phyloP scores from a whole-genome alignment of 1,140 invertebrate species.

The Scaptomyza montana region DNA sequence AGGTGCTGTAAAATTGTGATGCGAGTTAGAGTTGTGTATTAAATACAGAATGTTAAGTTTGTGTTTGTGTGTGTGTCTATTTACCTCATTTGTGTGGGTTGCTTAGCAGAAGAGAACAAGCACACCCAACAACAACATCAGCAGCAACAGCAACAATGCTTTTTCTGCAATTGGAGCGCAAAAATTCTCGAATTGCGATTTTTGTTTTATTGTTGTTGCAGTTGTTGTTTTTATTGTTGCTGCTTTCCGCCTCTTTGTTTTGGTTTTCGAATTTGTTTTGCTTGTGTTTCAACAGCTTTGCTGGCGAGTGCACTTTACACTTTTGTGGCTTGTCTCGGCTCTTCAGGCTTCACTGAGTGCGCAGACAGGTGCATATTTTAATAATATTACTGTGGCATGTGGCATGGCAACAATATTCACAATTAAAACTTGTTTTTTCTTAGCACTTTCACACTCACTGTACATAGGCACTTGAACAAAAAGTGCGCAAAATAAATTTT shows the following conservation, averaged over 20 bases:
- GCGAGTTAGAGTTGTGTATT: background rate
- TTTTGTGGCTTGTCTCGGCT: slow-evolving; percentile 70
- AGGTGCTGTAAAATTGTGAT: slow-evolving; percentile 28
- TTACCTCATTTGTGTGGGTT: slow-evolving; percentile 78
- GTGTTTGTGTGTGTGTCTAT: slow-evolving; percentile 23
- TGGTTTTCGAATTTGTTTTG: slow-evolving; percentile 29
- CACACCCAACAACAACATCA: slow-evolving; percentile 27
- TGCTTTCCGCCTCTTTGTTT: slow-evolving; percentile 23
- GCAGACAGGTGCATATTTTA: slow-evolving; percentile 56
- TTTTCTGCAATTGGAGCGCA: slow-evolving; percentile 48
- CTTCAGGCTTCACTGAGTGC: slow-evolving; percentile 48
- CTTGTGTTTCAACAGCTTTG: slow-evolving; percentile 8
- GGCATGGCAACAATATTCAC: slow-evolving; percentile 19
- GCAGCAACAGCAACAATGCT: slow-evolving; percentile 41
- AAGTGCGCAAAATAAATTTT: slow-evolving; percentile 7
- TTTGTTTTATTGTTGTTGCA: slow-evolving; percentile 11
- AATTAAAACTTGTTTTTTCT: background rate
- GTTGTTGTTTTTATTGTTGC: slow-evolving; percentile 8
- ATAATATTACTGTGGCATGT: slow-evolving; percentile 11
- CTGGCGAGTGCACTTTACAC: slow-evolving; percentile 72
- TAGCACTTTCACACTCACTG: slow-evolving; percentile 7
- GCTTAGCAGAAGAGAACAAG: slow-evolving; percentile 44
- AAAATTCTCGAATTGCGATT: slow-evolving; percentile 58
- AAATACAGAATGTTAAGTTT: slow-evolving; percentile 9
- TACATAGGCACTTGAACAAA: slow-evolving; percentile 12